Conservation (phyloP, 2,888 invertebrate genomes). For the Proisotoma minuta region DNA sequence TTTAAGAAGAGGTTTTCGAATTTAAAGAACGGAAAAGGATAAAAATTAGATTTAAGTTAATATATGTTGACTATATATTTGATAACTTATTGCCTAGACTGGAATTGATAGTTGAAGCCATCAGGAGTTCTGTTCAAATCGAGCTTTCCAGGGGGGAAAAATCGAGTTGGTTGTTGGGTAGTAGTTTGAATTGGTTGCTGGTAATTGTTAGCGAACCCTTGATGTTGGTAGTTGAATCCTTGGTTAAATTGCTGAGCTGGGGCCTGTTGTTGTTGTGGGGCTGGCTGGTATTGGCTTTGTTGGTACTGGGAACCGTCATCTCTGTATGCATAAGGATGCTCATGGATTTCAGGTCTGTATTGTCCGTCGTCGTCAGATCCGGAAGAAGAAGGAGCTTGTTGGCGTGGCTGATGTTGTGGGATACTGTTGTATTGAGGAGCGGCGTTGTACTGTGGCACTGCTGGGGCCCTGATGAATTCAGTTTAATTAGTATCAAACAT, state of each 20-base stretch:
- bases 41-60: conserved; percentile 5
- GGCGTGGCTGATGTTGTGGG: conserved; percentile 50
- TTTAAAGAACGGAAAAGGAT: neutral
- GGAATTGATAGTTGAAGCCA: conserved; percentile 78
- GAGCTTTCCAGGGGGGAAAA: conserved; percentile 80
- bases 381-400: neutral
- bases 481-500: no score
- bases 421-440: conserved; percentile 55
- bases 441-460: conserved; percentile 55
- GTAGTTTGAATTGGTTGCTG: conserved; percentile 51
- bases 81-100: conserved; percentile 20
- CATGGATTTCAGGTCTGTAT: conserved; percentile 30
- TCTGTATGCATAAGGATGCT: conserved; percentile 43
- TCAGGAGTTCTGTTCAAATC: conserved; percentile 80
- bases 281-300: conserved; percentile 14
- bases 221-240: conserved; percentile 46
- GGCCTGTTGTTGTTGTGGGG: conserved; percentile 19
- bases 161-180: conserved; percentile 68
- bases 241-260: conserved; percentile 49
- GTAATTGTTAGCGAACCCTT: conserved; percentile 21
- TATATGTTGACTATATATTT: neutral
- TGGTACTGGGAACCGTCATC: conserved; percentile 51
- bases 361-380: conserved; percentile 28
- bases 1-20: conserved; percentile 1
- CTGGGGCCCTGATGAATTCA: conserved; percentile 50